Conservation (phyloP, 2,888 invertebrate species). For the Melanargia galathea region DNA sequence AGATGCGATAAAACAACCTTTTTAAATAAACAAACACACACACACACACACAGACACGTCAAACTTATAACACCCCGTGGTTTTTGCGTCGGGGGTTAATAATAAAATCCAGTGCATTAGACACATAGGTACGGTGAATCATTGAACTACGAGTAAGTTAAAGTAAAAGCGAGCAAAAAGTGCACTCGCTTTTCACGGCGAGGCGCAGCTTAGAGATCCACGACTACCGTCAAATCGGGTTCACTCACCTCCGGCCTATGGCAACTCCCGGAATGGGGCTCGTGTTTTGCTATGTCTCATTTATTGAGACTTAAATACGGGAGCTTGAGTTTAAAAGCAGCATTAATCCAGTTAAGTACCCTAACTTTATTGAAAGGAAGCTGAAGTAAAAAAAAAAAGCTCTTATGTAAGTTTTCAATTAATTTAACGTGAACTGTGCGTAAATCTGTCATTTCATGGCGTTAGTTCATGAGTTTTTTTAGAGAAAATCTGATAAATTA, state of each 20-base stretch:
- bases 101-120: slow-evolving; percentile 1
- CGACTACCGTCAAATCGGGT: slow-evolving; percentile 42
- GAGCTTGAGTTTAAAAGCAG: slow-evolving; percentile 7
- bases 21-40: too few species aligned
- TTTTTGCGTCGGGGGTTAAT: too few species aligned
- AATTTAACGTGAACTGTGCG: too few species aligned
- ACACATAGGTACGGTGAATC: slow-evolving; percentile 22
- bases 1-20: too few species aligned
- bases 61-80: too few species aligned
- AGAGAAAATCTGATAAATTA: neutral
- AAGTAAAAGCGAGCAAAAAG: slow-evolving; percentile 38
- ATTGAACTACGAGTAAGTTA: slow-evolving; percentile 31
- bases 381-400: too few species aligned
- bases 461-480: too few species aligned
- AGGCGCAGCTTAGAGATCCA: slow-evolving; percentile 37
- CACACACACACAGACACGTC: too few species aligned
- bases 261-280: slow-evolving; percentile 37
- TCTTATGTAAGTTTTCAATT: too few species aligned
- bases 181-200: slow-evolving; percentile 32
- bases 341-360: neutral
- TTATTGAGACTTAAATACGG: slow-evolving; percentile 31
- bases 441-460: too few species aligned
- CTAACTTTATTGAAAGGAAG: neutral
- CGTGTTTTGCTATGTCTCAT: slow-evolving; percentile 33
- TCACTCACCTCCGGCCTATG: slow-evolving; percentile 37